Percentiles rank a stretch among this genome's conserved stretches.
phyloP scores from a whole-genome alignment of 1,140 invertebrate genomes.

The Halictus rubicundus region DNA sequence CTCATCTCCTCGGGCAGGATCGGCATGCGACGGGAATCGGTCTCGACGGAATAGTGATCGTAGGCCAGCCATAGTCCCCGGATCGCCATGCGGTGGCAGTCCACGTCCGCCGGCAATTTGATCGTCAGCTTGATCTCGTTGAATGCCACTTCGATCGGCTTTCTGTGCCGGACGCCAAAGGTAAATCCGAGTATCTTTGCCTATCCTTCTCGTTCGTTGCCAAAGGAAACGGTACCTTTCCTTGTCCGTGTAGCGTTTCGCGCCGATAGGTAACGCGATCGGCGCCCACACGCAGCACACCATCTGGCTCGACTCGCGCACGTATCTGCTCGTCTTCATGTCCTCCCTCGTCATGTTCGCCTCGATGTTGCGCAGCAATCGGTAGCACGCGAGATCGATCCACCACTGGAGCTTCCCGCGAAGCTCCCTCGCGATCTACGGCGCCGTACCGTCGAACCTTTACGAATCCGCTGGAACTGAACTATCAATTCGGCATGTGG shows the following conservation, averaged over 20 bases:
- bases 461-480: no score
- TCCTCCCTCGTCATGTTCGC: conserved; percentile 78
- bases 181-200: no score
- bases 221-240: conserved; percentile 71
- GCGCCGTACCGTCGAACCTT: no score
- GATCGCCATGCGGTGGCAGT: conserved; percentile 81
- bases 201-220: not conserved
- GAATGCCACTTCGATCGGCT: conserved; percentile 82
- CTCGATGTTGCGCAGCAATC: conserved; percentile 80
- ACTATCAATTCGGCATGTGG: not conserved
- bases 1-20: conserved; percentile 61
- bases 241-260: conserved; percentile 69
- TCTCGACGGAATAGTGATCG: conserved; percentile 81
- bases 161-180: conserved; percentile 59
- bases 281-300: conserved; percentile 81
- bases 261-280: conserved; percentile 77
- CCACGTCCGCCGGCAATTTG: conserved; percentile 81
- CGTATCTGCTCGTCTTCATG: conserved; percentile 79
- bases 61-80: conserved; percentile 83
- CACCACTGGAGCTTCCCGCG: conserved; percentile 78
- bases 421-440: conserved; percentile 76
- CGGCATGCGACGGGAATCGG: conserved; percentile 73
- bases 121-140: conserved; percentile 81
- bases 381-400: conserved; percentile 80
- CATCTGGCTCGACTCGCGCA: conserved; percentile 76